Evolutionary conservation across 2,113 vertebrate species (phyloP).

Genomic region (Phrynosoma blainvillii): DNA sequence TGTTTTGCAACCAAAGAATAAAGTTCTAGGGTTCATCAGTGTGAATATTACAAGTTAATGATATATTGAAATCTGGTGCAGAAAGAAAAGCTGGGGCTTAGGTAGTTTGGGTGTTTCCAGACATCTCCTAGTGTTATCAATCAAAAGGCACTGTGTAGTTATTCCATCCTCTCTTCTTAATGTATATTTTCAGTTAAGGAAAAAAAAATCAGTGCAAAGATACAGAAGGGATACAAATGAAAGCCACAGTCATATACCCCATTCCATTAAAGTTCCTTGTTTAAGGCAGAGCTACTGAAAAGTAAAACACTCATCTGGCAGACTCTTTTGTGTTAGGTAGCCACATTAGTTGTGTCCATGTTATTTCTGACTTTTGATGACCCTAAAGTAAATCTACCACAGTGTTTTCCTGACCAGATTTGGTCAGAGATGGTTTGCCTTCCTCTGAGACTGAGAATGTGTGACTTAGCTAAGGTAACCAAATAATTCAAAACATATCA

Average conservation of each 20-base stretch:
- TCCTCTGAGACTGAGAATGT: too few species aligned
- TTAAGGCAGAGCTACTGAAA: neutral
- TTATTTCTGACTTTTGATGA: too few species aligned
- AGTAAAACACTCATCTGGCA: neutral
- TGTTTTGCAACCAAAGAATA: slow-evolving; percentile 37
- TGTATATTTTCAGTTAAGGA: neutral
- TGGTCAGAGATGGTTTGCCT: too few species aligned
- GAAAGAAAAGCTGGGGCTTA: neutral
- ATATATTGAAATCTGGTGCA: neutral
- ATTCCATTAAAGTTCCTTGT: neutral
- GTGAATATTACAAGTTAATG: fast-evolving
- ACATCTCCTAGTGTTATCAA: neutral
- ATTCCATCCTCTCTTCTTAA: neutral
- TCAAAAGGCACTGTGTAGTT: neutral
- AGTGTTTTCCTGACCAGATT: neutral
- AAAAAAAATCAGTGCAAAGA: neutral
- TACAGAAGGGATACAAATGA: neutral
- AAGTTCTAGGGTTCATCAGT: slow-evolving; percentile 17
- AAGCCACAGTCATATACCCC: neutral
- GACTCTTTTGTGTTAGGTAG: too few species aligned
- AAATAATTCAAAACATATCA: neutral
- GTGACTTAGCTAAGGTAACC: neutral
- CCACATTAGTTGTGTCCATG: neutral
- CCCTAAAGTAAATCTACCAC: neutral
- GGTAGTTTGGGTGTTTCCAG: neutral